phyloP scores from a whole-genome alignment of 1,140 invertebrate species.

The Achatina immaculata region DNA sequence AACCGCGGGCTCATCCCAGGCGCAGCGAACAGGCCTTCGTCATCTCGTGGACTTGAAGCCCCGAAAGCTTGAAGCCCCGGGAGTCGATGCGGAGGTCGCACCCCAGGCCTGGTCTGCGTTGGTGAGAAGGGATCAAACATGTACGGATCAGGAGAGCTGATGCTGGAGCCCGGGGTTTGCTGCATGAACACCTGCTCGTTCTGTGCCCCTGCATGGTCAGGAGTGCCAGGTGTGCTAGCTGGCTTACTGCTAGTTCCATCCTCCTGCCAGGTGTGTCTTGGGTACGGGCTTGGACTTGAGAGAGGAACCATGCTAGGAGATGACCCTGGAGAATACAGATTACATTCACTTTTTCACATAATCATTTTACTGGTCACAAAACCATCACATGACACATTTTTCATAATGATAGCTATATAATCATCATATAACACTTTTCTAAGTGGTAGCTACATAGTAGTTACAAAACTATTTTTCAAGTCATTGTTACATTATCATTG shows the following conservation, averaged over 20 bases:
- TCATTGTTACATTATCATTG: no score
- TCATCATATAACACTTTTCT: no score
- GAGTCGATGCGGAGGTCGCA: slow-evolving; percentile 29
- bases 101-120: not conserved
- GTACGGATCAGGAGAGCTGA: slow-evolving; percentile 34
- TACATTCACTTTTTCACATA: not conserved
- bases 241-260: not conserved
- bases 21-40: slow-evolving; percentile 17
- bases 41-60: slow-evolving; percentile 30
- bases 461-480: no score
- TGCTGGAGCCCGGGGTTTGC: not conserved
- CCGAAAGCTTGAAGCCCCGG: slow-evolving; percentile 38
- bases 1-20: slow-evolving; percentile 22
- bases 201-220: slow-evolving; percentile 4
- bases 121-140: slow-evolving; percentile 40
- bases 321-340: slow-evolving; percentile 2
- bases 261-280: slow-evolving; percentile 27
- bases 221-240: slow-evolving; percentile 30
- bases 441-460: no score
- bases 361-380: not conserved
- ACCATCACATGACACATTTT: not conserved
- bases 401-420: no score
- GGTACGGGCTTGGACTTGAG: slow-evolving; percentile 46
- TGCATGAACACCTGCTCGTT: not conserved
- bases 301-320: slow-evolving; percentile 42